Percentiles rank a stretch among this genome's conserved stretches.
Evolutionary conservation across 2,113 vertebrate species (phyloP).

Genomic region (Elephas maximus): DNA sequence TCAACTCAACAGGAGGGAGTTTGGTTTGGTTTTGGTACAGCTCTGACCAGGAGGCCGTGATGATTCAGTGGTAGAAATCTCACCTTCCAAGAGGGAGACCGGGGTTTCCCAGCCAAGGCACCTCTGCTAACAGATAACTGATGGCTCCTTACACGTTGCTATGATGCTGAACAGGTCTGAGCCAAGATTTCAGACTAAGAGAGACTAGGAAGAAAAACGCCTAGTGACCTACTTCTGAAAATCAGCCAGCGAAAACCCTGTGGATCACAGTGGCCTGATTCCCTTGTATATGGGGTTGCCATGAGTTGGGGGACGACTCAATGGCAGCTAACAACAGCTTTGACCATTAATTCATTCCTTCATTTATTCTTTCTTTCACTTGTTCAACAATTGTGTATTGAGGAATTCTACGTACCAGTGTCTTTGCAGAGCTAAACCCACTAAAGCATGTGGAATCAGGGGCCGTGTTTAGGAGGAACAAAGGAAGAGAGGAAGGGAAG

Average conservation of each 20-base stretch:
- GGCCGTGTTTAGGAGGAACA: background rate
- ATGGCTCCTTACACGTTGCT: no score
- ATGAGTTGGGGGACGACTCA: background rate
- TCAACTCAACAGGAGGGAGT: background rate
- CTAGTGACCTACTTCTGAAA: background rate
- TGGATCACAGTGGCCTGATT: background rate
- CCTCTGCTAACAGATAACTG: no score
- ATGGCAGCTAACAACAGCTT: background rate
- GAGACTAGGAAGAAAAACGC: background rate
- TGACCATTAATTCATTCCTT: background rate
- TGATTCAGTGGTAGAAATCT: background rate
- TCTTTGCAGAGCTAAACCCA: background rate
- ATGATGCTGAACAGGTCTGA: background rate
- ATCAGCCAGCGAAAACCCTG: background rate
- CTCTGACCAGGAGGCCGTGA: background rate
- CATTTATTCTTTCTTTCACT: background rate
- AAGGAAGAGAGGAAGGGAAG: rapidly evolving
- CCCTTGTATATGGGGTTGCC: no score
- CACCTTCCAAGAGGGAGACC: background rate
- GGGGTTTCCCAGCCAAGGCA: background rate
- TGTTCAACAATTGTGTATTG: background rate
- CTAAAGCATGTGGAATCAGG: background rate
- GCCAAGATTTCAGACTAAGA: background rate
- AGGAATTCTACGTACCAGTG: background rate
- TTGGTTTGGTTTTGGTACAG: background rate